Base-by-base conservation (phyloP, 2,797 vertebrate genomes). In the Clarias platycephalus region DNA sequence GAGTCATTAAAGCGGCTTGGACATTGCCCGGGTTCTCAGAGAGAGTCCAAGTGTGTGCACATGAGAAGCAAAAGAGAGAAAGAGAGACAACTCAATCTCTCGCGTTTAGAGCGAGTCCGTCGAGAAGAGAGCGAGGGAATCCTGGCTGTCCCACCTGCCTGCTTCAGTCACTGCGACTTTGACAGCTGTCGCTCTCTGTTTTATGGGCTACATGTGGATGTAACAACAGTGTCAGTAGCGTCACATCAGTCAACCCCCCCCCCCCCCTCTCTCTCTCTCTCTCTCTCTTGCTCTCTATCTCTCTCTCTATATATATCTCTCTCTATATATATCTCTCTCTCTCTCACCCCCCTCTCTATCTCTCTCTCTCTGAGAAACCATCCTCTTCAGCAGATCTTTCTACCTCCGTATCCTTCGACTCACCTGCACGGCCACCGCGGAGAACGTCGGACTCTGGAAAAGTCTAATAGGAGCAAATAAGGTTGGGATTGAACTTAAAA, bases 131-230 rank as follows among this genome's bases (percentile, higher is more conserved):
- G 26, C 15, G 49, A 57, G 20, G 62, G 83, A 90, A 90, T 90
- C 93, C 95, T 72, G 34, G 37, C 7, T 44, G 72, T 66, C 71
- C 71, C 96, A 97, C 95, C 95, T 97, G 96, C 94, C 94, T 94
- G 95, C 95, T 95, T 95, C 95, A 95, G 91, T 97, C 96, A 96
- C 79, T 76, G 89, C 92, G 86, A 93, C 93, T 95, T 37, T 94
- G 94, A 96, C 93, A 94, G 93, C 93, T 95, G 94, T 94, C 93
- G 93, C 89, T 92, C 93, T 91, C 90, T 88, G 87, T 93, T 93
- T 90, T 89, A 90, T 85, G 85, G 90, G 93, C 86, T 34, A 68
- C 60, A 68, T 77, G 68, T 55, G 63, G 72, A 76, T 82, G 80
- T 34, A 58, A 66, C 62, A 37, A 74, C 49, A 57, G 76, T 74